phyloP scores from a whole-genome alignment of 2,113 vertebrate genomes.

The Crotalus tigris region DNA sequence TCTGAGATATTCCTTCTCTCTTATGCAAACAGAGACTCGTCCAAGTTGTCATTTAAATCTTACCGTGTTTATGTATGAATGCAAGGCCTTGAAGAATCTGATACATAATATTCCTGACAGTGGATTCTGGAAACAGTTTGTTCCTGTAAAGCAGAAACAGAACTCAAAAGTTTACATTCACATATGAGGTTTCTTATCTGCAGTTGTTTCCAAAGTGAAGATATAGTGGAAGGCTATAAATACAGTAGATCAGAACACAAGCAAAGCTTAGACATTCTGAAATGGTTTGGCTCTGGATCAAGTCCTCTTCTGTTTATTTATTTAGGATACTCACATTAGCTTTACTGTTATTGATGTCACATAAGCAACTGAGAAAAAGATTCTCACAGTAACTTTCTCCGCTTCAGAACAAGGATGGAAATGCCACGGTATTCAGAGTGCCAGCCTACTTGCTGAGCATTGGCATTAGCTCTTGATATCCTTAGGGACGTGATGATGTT shows the following conservation, averaged over 20 bases:
- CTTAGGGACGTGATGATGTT: background rate
- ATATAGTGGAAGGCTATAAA: background rate
- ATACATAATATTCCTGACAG: constrained; percentile 81
- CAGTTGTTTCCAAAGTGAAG: background rate
- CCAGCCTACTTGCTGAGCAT: background rate
- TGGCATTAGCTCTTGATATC: background rate
- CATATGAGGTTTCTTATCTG: background rate
- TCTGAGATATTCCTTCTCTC: background rate
- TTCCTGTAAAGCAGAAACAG: constrained; percentile 62
- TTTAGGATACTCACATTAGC: background rate
- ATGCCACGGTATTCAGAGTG: background rate
- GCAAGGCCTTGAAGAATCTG: constrained; percentile 82
- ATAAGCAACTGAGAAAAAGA: background rate
- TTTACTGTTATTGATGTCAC: background rate
- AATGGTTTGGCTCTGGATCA: background rate
- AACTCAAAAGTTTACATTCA: constrained; percentile 35
- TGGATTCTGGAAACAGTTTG: constrained; percentile 80
- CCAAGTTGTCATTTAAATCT: constrained; percentile 31
- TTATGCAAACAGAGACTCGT: background rate
- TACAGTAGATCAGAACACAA: background rate
- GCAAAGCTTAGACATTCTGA: background rate
- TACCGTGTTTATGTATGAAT: constrained; percentile 83
- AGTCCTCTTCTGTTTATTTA: background rate
- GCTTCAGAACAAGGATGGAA: background rate
- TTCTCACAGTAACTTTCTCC: background rate